A percentile compares a stretch with the other conserved stretches of the same genome.
These are phyloP conservation scores for Charanyca ferruginea DNA, from an alignment of 2,888 invertebrate genomes.

Conservation along the genomic window DNA sequence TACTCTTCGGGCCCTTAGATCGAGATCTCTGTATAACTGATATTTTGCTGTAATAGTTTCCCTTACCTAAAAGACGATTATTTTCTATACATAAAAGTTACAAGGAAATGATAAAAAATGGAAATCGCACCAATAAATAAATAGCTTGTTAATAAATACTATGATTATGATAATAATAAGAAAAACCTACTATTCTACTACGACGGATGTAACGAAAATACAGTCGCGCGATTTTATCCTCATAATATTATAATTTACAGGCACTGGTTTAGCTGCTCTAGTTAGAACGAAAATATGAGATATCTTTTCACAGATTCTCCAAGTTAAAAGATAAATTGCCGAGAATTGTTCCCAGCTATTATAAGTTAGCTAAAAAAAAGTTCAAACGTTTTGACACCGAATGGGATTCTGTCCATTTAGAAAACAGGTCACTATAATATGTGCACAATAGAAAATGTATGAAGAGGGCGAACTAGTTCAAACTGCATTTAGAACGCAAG, in stretches of 20 bases:
- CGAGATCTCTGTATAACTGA: slow-evolving; percentile 13
- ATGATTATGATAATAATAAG: slow-evolving; percentile 22
- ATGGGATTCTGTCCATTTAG: background rate
- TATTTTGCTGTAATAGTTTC: background rate
- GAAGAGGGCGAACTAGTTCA: too few species aligned
- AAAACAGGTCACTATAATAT: too few species aligned
- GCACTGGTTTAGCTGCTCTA: background rate
- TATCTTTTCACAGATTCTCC: background rate
- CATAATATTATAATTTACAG: too few species aligned
- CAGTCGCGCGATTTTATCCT: slow-evolving; percentile 27
- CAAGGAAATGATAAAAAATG: slow-evolving; percentile 8
- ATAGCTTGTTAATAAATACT: slow-evolving; percentile 21
- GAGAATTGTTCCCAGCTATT: background rate
- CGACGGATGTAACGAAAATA: background rate
- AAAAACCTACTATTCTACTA: slow-evolving; percentile 7
- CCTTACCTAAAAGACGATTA: slow-evolving; percentile 10
- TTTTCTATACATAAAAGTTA: slow-evolving; percentile 18
- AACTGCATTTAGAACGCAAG: too few species aligned
- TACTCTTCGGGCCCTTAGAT: slow-evolving; percentile 23
- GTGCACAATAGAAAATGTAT: too few species aligned
- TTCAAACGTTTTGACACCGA: background rate
- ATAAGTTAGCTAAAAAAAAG: background rate
- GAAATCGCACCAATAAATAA: slow-evolving; percentile 44
- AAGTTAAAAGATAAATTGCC: background rate
- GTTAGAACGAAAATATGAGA: too few species aligned